Conservation (phyloP, 2,113 vertebrate genomes). For the Isichthys henryi region DNA sequence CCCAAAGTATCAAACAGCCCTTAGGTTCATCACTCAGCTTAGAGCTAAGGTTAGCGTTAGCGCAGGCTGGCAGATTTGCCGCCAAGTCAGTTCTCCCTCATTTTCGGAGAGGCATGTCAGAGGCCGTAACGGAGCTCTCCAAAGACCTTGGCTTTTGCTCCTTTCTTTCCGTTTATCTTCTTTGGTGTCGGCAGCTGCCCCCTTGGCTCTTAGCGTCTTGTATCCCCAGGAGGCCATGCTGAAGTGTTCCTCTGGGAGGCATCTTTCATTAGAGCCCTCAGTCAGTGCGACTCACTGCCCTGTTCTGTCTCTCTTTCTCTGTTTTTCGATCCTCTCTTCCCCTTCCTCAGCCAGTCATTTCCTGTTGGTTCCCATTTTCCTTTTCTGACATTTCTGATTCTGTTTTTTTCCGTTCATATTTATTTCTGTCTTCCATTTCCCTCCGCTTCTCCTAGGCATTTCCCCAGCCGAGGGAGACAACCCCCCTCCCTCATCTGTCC, state of each 20-base stretch:
- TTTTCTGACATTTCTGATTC: not conserved
- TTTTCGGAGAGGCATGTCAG: not conserved
- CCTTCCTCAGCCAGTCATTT: not conserved
- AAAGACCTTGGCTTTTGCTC: not conserved
- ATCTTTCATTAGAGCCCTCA: conserved; percentile 54
- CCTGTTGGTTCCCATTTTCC: conserved; percentile 11
- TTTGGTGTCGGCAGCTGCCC: not conserved
- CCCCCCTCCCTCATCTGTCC: conserved; percentile 32
- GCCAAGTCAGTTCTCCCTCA: not conserved
- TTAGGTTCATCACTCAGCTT: not conserved
- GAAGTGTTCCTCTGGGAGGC: conserved; percentile 48
- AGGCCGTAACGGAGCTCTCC: not conserved
- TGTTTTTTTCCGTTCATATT: conserved; percentile 33
- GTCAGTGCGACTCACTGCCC: conserved; percentile 18
- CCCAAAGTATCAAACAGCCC: not conserved
- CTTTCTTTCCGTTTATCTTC: not conserved
- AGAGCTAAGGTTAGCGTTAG: not conserved
- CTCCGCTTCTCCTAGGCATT: conserved; percentile 38
- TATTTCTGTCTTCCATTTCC: conserved; percentile 24
- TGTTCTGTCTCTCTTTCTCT: conserved; percentile 1
- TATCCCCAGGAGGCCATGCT: conserved; percentile 36
- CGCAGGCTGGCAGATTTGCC: not conserved
- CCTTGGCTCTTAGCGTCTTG: not conserved
- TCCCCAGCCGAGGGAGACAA: not conserved
- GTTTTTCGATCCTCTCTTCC: conserved; percentile 20